phyloP scores from a whole-genome alignment of 1,140 invertebrate genomes.

The Leptinotarsa lineolata region DNA sequence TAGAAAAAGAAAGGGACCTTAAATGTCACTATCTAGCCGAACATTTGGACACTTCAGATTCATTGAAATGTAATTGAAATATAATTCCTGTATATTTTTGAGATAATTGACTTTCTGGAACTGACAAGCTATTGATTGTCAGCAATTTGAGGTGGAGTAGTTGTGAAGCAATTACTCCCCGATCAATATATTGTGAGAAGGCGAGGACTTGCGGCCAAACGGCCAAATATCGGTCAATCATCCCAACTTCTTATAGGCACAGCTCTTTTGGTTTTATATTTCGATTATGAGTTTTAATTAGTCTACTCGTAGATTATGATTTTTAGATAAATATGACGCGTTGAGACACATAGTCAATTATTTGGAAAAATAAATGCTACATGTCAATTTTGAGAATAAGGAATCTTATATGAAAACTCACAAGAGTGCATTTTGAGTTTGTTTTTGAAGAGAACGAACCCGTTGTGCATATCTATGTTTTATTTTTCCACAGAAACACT shows the following conservation, averaged over 20 bases:
- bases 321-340: slow-evolving; percentile 22
- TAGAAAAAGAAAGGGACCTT: too few relatives aligned
- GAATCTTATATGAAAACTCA: neutral
- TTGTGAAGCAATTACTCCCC: too few relatives aligned
- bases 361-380: slow-evolving; percentile 15
- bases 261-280: slow-evolving; percentile 10
- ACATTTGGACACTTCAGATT: too few relatives aligned
- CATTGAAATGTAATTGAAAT: too few relatives aligned
- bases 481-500: slow-evolving; percentile 41
- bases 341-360: slow-evolving; percentile 38
- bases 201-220: too few relatives aligned
- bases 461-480: slow-evolving; percentile 46
- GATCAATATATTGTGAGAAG: too few relatives aligned
- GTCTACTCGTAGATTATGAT: slow-evolving; percentile 3
- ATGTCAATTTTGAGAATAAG: slow-evolving; percentile 10
- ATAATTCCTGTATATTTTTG: too few relatives aligned
- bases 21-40: too few relatives aligned
- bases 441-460: neutral
- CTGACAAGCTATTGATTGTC: too few relatives aligned
- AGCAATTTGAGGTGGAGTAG: too few relatives aligned
- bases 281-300: slow-evolving; percentile 24
- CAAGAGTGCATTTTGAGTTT: neutral
- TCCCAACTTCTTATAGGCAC: neutral
- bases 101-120: too few relatives aligned
- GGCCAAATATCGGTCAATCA: too few relatives aligned